Conservation (phyloP, 2,797 vertebrate species). For the Sphaeramia orbicularis region DNA sequence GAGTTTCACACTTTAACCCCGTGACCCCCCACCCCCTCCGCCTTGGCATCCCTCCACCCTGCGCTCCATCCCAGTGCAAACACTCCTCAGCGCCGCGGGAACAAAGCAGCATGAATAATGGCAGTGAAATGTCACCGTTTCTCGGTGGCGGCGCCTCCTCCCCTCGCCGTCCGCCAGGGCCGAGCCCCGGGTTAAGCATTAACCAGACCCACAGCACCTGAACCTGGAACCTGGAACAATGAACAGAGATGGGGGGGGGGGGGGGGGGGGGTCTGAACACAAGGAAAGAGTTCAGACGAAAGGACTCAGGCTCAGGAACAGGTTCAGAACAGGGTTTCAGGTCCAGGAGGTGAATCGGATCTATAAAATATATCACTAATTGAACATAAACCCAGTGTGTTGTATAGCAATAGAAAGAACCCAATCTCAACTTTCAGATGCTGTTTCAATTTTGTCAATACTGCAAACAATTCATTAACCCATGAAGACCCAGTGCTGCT, state of each 20-base stretch:
- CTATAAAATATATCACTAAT: too few species aligned
- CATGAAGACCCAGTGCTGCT: too few species aligned
- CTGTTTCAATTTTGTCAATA: too few species aligned
- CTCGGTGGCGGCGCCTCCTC: constrained; percentile 75
- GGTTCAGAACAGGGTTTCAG: not conserved
- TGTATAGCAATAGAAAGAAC: too few species aligned
- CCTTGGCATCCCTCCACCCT: constrained; percentile 67
- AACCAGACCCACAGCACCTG: constrained; percentile 76
- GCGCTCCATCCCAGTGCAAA: constrained; percentile 84
- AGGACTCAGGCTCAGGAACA: constrained; percentile 23
- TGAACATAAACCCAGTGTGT: too few species aligned
- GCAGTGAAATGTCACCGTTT: constrained; percentile 86
- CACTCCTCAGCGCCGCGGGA: constrained; percentile 74
- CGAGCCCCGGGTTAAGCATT: constrained; percentile 82
- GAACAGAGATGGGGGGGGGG: constrained; percentile 52
- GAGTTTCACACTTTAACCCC: constrained; percentile 77
- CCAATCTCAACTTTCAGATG: too few species aligned
- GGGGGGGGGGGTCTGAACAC: not conserved
- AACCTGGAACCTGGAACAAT: constrained; percentile 70
- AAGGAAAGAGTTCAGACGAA: not conserved
- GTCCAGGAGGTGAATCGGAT: too few species aligned
- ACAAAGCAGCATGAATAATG: constrained; percentile 88
- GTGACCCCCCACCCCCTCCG: constrained; percentile 79
- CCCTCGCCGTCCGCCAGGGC: constrained; percentile 55
- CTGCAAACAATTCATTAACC: too few species aligned